Evolutionary conservation across 2,888 invertebrate genomes (phyloP), one percentile per base, ranked within the genome.

Genomic region (Pammene fasciana): DNA sequence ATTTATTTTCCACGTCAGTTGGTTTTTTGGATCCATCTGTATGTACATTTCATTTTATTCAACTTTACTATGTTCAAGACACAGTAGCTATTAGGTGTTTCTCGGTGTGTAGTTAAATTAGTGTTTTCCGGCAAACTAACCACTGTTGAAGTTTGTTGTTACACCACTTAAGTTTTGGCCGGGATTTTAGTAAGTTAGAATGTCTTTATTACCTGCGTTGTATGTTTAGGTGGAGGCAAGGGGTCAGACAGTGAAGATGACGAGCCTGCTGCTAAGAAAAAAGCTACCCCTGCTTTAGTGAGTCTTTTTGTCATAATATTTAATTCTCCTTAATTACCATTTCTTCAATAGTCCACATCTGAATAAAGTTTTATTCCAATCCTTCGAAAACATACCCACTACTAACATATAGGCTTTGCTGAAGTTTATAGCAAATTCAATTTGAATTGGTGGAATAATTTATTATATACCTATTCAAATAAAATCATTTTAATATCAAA

Each of bases 241-340:
- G 95, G 95, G 72, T 96, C 96, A 0, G 96, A 97, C 81, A 97
- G 97, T 78, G 97, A 97, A 52, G 96, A 97, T 79, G 97, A 97
- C 83, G 97, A 97, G 80, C 97, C 97, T 0, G 94, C 95, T 6
- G 94, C 95, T 50, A 97, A 97, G 88, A 96, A 96, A 84, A 89
- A 94, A 74, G 95, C 95, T 50, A 88, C 95, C 90, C 67, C 96
- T 93, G 88, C 92, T 57, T 79, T 92, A 86, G 92, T 92, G 84
- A 89, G 87, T 65, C 67, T 26, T 50, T 52, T 34, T 41, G 5
- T 5, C 52, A 57, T 4, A 10, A 14, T 34, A 65, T 34, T 26
- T 26, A 26, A 26, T n/a, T n/a, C n/a, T n/a, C n/a, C n/a, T n/a
- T n/a, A n/a, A n/a, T n/a, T n/a, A n/a, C n/a, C 26, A 26, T 26